Base-by-base conservation (phyloP, 2,113 vertebrate genomes). In the Macaca fascicularis region DNA sequence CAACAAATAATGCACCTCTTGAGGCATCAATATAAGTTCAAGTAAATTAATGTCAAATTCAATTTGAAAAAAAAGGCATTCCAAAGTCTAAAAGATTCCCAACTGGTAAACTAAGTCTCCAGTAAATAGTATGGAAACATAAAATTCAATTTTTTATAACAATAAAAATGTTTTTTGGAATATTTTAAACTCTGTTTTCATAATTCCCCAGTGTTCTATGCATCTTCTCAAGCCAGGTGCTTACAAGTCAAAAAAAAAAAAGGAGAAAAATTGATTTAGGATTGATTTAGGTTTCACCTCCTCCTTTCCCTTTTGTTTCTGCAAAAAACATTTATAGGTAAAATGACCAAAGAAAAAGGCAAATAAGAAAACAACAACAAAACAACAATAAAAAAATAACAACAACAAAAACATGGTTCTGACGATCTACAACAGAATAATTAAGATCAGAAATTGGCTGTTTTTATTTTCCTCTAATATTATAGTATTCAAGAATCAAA, bases 381-480 rank as follows among this genome's bases (percentile, higher is more conserved):
- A 61, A 61, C 59, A 61, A 30, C 11, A 59, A 70, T 6, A n/a
- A 64, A 70, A 70, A 9, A 9, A 35, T 2, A 80, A 40, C 2
- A 45, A 69, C 5, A 30, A n/a, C 22, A 89, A 50, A 45, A 45
- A 59, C 13, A 92, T 6, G 5, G 25, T 74, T 95, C 74, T 91
- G n/a, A 84, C 22, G 64, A 90, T 22, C 30, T 81, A 85, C 1
- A 90, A 61, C 8, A 90, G 23, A 83, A 48, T 75, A 81, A 95
- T 57, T n/a, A 45, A 70, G 55, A 85, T 86, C 20, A 72, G 23
- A 97, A 93, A 43, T 1, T 12, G n/a, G 40, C n/a, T 61, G 43
- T 80, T 92, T 94, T 94, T 59, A 96, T n/a, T 94, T 97, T 55
- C 85, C 30, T 94, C 30, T 88, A 74, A 59, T n/a, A 43, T 19